phyloP scores from a whole-genome alignment of 64 coral and sea anemone genomes.

The Montipora foliosa region DNA sequence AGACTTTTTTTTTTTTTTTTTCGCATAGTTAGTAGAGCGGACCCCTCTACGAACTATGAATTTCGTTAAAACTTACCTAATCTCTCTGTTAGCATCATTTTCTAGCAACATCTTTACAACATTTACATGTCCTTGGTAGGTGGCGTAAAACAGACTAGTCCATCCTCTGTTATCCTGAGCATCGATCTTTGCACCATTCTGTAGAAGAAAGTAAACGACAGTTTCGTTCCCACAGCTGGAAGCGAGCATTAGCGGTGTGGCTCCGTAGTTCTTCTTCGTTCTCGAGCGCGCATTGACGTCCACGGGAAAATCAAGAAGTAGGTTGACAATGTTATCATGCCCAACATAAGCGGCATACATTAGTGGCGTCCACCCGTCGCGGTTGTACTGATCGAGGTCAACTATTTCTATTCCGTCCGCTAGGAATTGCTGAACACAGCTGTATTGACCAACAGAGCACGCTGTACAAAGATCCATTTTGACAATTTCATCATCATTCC shows the following conservation, averaged over 20 bases:
- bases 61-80: constrained; percentile 34
- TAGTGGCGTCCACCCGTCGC: constrained; percentile 79
- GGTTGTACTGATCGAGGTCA: constrained; percentile 73
- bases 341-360: constrained; percentile 97
- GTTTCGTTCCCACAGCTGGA: constrained; percentile 90
- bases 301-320: constrained; percentile 70
- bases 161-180: constrained; percentile 67
- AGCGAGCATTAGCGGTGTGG: constrained; percentile 84
- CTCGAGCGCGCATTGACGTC: constrained; percentile 68
- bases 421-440: constrained; percentile 61
- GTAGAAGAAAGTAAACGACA: constrained; percentile 75
- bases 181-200: constrained; percentile 87
- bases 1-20: too few relatives aligned
- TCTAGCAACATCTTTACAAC: constrained; percentile 79
- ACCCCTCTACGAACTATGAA: too few relatives aligned
- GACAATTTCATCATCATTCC: constrained; percentile 81
- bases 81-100: constrained; percentile 75
- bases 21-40: too few relatives aligned
- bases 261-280: background rate
- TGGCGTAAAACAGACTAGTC: constrained; percentile 82
- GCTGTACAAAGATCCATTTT: constrained; percentile 82
- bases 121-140: constrained; percentile 66
- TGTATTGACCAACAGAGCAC: constrained; percentile 75
- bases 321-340: constrained; percentile 79
- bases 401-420: constrained; percentile 41